Evolutionary conservation across 2,113 vertebrate species (phyloP).

Genomic region (Lophura nycthemera): DNA sequence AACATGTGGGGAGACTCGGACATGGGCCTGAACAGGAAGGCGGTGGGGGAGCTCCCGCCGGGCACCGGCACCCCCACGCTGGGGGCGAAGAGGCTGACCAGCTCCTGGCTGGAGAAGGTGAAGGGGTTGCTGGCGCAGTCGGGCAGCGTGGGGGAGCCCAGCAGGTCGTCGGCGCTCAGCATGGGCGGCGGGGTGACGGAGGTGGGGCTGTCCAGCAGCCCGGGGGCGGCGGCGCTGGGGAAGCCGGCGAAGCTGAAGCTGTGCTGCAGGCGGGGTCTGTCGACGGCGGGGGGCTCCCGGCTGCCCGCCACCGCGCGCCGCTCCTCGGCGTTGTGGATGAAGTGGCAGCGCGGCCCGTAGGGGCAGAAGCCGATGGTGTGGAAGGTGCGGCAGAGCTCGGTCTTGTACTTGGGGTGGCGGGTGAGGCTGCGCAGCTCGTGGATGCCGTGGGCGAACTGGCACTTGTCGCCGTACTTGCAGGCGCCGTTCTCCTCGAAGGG

Average conservation of each 20-base stretch:
- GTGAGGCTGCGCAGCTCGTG: constrained; percentile 97
- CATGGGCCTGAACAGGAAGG: constrained; percentile 92
- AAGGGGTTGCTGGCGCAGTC: constrained; percentile 97
- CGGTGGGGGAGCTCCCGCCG: constrained; percentile 83
- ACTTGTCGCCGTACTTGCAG: constrained; percentile 99
- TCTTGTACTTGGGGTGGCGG: constrained; percentile 99
- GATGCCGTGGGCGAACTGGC: constrained; percentile 97
- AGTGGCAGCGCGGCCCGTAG: constrained; percentile 96
- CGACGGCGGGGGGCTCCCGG: constrained; percentile 83
- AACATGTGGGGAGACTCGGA: constrained; percentile 93
- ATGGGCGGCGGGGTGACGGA: constrained; percentile 96
- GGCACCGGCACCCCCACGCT: constrained; percentile 87
- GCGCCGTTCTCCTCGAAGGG: constrained; percentile 97
- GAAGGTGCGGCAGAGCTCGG: constrained; percentile 99
- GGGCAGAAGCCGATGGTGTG: constrained; percentile 99
- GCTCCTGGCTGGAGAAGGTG: constrained; percentile 98
- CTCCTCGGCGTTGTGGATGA: constrained; percentile 98
- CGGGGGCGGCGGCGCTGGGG: constrained; percentile 83
- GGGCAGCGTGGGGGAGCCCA: constrained; percentile 82
- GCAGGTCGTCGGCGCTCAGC: constrained; percentile 90
- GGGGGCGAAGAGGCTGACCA: constrained; percentile 93
- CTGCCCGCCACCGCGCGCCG: constrained; percentile 87
- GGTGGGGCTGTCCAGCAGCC: constrained; percentile 96
- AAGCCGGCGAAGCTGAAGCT: constrained; percentile 98
- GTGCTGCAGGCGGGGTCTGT: constrained; percentile 95